phyloP scores from a whole-genome alignment of 2,797 vertebrate genomes.

The Momotus momota region DNA sequence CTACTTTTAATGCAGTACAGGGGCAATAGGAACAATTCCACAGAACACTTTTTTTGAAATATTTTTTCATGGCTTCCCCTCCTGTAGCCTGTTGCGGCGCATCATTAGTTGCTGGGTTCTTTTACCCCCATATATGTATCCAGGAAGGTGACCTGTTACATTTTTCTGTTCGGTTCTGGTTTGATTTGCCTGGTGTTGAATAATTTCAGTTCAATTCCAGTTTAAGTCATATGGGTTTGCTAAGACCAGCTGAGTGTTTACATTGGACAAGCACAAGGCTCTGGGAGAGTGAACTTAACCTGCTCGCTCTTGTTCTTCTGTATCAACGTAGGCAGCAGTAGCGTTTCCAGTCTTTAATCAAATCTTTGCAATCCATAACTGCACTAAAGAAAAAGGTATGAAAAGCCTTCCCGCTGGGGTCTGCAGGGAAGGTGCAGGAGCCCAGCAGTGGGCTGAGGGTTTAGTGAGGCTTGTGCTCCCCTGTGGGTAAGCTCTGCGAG shows the following conservation, averaged over 20 bases:
- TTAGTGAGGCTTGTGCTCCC: neutral
- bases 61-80: neutral
- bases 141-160: accelerated
- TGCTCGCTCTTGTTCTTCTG: neutral
- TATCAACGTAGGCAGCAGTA: neutral
- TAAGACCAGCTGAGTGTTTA: neutral
- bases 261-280: accelerated
- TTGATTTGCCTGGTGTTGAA: neutral
- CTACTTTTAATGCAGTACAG: neutral
- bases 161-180: neutral
- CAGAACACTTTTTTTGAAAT: neutral
- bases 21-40: neutral
- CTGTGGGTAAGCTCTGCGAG: accelerated
- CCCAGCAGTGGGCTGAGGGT: accelerated
- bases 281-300: neutral
- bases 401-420: accelerated
- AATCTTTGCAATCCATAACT: neutral
- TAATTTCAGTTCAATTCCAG: neutral
- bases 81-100: accelerated
- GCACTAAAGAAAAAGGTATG: neutral
- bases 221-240: neutral
- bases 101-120: accelerated
- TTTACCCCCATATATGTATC: accelerated
- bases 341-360: neutral
- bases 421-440: neutral